Evolutionary conservation across 2,113 vertebrate genomes (phyloP).

Genomic region (Electrona antarctica): DNA sequence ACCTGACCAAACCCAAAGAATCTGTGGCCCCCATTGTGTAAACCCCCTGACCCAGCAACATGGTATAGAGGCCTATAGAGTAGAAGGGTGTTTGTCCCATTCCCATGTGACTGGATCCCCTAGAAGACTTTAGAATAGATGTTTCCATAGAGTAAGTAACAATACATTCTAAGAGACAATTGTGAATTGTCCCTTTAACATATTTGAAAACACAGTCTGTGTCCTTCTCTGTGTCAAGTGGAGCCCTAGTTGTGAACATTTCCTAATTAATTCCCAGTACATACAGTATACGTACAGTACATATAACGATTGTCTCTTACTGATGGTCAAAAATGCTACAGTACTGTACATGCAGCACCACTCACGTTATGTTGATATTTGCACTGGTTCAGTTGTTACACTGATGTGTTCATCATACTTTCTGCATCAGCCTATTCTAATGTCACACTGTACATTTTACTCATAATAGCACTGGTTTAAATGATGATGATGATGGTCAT

Average conservation of each 20-base stretch:
- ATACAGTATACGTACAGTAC: not conserved
- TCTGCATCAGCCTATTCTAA: too few species aligned
- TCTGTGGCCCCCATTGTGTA: constrained; percentile 57
- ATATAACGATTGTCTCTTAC: not conserved
- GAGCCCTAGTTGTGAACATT: too few species aligned
- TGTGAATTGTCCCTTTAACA: constrained; percentile 35
- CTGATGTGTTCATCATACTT: too few species aligned
- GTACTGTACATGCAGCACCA: too few species aligned
- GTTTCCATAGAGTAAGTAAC: constrained; percentile 47
- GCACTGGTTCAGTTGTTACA: too few species aligned
- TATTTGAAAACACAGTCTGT: constrained; percentile 9
- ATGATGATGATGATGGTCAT: not conserved
- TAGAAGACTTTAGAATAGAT: constrained; percentile 66
- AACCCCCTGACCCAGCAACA: constrained; percentile 69
- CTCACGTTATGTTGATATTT: too few species aligned
- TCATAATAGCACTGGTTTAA: not conserved
- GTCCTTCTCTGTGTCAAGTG: constrained; percentile 9
- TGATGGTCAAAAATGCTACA: too few species aligned
- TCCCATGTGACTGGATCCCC: constrained; percentile 58
- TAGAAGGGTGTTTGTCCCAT: constrained; percentile 49
- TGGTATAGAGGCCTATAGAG: constrained; percentile 67
- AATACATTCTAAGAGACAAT: constrained; percentile 42
- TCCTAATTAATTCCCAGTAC: too few species aligned
- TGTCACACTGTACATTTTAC: not conserved
- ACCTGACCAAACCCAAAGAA: constrained; percentile 63